phyloP scores from a whole-genome alignment of 1,140 invertebrate species.

The Diplogasteroides magnus region DNA sequence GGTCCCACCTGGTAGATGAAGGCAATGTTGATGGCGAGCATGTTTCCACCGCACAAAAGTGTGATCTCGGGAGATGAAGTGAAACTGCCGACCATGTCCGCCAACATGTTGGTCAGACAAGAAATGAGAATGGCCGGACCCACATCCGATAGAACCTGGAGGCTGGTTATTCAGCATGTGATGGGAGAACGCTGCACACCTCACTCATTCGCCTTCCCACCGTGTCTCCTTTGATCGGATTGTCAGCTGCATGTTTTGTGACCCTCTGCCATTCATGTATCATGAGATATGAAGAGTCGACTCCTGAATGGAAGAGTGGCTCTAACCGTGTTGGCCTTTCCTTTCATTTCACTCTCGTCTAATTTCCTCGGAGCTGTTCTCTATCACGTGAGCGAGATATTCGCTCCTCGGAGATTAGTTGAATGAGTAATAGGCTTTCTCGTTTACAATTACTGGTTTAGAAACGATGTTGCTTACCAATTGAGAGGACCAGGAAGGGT shows the following conservation, averaged over 20 bases:
- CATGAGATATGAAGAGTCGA: constrained; percentile 53
- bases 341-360: too few relatives aligned
- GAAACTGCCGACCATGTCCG: constrained; percentile 50
- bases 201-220: constrained; percentile 44
- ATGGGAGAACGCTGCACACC: constrained; percentile 49
- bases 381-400: too few relatives aligned
- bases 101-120: constrained; percentile 51
- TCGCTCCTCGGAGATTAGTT: too few relatives aligned
- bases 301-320: constrained; percentile 35
- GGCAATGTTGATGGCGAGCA: constrained; percentile 48
- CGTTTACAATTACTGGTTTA: too few relatives aligned
- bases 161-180: constrained; percentile 51
- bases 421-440: too few relatives aligned
- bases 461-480: too few relatives aligned
- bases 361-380: too few relatives aligned
- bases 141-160: constrained; percentile 45
- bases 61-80: constrained; percentile 52
- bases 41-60: constrained; percentile 48
- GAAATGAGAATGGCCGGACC: constrained; percentile 54
- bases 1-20: constrained; percentile 53
- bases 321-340: too few relatives aligned
- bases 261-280: constrained; percentile 56
- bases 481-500: constrained; percentile 51
- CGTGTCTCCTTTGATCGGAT: constrained; percentile 42
- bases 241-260: constrained; percentile 48